phyloP scores from a whole-genome alignment of 2,797 vertebrate genomes.

The Poecilia wingei region DNA sequence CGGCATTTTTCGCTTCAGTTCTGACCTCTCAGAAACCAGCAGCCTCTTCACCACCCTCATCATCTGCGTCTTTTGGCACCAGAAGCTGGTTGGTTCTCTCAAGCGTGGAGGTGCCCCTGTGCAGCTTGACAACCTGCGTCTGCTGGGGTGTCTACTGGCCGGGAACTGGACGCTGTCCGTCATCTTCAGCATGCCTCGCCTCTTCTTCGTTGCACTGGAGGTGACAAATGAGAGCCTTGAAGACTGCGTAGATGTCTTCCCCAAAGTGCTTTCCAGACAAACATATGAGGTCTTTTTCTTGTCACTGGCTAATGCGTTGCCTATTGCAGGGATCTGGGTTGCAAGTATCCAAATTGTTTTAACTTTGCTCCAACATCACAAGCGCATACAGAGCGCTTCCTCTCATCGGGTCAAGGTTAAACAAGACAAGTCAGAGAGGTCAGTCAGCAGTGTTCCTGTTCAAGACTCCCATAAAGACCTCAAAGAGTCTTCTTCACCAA shows the following conservation, averaged over 20 bases:
- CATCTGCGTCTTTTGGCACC: conserved; percentile 83
- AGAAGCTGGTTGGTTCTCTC: conserved; percentile 82
- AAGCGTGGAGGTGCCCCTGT: conserved; percentile 73
- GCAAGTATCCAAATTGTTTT: conserved; percentile 73
- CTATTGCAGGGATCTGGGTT: conserved; percentile 72
- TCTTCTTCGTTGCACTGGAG: conserved; percentile 60
- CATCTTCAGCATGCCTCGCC: conserved; percentile 73
- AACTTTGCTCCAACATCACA: conserved; percentile 72
- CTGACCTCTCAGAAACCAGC: conserved; percentile 81
- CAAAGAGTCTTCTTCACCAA: background rate
- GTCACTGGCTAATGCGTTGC: conserved; percentile 73
- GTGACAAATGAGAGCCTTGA: conserved; percentile 46
- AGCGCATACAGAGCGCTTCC: conserved; percentile 55
- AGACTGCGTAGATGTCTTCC: conserved; percentile 68
- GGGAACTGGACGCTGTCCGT: conserved; percentile 75
- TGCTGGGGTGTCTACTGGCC: conserved; percentile 63
- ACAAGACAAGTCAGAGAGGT: background rate
- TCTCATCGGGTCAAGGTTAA: conserved; percentile 11
- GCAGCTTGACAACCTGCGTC: conserved; percentile 71
- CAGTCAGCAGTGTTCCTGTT: background rate
- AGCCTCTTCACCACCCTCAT: conserved; percentile 83
- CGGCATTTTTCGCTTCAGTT: conserved; percentile 69
- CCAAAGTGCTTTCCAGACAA: conserved; percentile 20
- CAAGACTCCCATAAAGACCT: conserved; percentile 5
- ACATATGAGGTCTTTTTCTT: conserved; percentile 73